A percentile compares a stretch with the other conserved stretches of the same genome.
Conservation (phyloP, 2,797 vertebrate species). For the Tadarida brasiliensis region DNA sequence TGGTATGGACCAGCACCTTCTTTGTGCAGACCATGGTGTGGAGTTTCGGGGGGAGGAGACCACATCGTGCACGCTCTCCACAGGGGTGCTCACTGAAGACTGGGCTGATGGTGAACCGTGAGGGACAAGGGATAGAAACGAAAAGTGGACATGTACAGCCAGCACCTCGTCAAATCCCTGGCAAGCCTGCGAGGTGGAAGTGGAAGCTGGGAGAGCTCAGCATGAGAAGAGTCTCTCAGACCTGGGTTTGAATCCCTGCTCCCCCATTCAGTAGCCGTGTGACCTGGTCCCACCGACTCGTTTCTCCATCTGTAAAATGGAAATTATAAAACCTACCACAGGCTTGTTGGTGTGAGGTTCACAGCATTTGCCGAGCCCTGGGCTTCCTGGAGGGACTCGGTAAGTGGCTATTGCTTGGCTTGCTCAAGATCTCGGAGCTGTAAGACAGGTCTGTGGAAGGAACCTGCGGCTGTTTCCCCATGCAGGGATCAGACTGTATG, state of each 20-base stretch:
- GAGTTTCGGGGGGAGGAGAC: neutral
- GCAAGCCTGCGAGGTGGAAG: neutral
- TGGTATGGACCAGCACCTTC: accelerated
- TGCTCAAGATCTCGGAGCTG: neutral
- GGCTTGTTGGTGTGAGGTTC: neutral
- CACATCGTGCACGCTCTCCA: accelerated
- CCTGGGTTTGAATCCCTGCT: neutral
- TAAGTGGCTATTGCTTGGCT: neutral
- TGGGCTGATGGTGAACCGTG: neutral
- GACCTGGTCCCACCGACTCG: no score
- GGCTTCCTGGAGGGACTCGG: neutral
- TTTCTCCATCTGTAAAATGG: neutral
- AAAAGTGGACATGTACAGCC: neutral
- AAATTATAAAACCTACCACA: neutral
- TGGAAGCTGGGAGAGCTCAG: neutral
- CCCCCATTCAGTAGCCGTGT: neutral
- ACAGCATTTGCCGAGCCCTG: neutral
- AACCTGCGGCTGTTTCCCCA: neutral
- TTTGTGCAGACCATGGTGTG: neutral
- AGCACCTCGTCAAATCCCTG: neutral
- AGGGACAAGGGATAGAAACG: neutral
- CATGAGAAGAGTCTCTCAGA: accelerated
- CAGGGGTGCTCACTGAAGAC: neutral
- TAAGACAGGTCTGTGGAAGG: neutral
- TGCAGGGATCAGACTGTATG: neutral